Conservation (phyloP, 2,888 invertebrate genomes). For the Dastarcus helophoroides region DNA sequence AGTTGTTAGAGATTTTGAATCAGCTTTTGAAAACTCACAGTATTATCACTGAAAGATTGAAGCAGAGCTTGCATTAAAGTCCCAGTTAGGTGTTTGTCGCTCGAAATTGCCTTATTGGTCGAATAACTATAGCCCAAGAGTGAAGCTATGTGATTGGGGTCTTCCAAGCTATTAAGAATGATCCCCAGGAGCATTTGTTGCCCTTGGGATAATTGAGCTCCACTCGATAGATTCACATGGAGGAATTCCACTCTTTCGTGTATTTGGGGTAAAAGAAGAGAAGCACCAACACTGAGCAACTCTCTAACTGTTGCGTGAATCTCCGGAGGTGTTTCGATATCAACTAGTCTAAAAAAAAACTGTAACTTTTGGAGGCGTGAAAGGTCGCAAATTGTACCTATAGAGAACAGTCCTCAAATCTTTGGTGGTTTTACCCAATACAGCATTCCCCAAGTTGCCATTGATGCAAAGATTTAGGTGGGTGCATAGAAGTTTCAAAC, state of each 20-base stretch:
- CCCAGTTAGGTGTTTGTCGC: conserved; percentile 31
- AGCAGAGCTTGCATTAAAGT: conserved; percentile 45
- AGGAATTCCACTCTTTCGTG: conserved; percentile 47
- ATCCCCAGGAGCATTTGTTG: conserved; percentile 50
- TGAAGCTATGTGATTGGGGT: conserved; percentile 46
- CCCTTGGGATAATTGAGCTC: conserved; percentile 43
- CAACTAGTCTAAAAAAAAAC: conserved; percentile 31
- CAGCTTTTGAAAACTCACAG: conserved; percentile 32
- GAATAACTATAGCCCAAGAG: conserved; percentile 40
- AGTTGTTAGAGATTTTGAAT: too few relatives aligned
- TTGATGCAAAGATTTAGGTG: conserved; percentile 47
- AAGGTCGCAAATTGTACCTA: conserved; percentile 32
- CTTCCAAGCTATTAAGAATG: conserved; percentile 48
- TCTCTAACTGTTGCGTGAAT: conserved; percentile 45
- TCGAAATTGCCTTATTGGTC: conserved; percentile 20
- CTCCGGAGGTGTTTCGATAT: conserved; percentile 38
- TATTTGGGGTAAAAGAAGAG: conserved; percentile 46
- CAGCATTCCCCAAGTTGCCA: conserved; percentile 37
- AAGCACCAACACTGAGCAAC: conserved; percentile 46
- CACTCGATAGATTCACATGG: conserved; percentile 42
- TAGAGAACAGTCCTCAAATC: conserved; percentile 45
- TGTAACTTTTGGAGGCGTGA: not conserved
- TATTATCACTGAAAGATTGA: conserved; percentile 41
- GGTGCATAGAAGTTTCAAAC: conserved; percentile 44
- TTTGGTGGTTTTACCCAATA: conserved; percentile 43